A percentile compares a stretch with the other conserved stretches of the same genome.
Conservation (phyloP, 2,888 invertebrate species). For the Ypsolopha sequella region DNA sequence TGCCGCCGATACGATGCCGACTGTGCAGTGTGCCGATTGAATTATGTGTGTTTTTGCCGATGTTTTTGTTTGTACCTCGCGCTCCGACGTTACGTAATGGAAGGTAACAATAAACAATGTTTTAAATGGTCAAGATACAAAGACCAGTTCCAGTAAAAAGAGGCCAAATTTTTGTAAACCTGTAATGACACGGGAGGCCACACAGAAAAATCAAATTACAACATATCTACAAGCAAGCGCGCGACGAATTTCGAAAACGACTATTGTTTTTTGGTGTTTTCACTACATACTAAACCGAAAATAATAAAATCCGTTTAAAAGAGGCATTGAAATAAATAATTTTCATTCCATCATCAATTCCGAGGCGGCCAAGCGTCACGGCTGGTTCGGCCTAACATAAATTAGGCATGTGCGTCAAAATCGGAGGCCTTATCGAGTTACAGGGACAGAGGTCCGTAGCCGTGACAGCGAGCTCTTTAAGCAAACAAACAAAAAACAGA, state of each 20-base stretch:
- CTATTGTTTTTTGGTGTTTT: neutral
- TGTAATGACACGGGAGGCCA: no score
- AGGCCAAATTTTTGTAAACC: neutral
- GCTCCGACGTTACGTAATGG: neutral
- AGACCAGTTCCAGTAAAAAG: neutral
- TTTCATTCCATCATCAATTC: conserved; percentile 53
- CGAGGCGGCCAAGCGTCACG: conserved; percentile 20
- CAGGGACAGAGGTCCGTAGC: conserved; percentile 12
- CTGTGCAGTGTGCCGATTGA: neutral
- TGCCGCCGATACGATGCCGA: conserved; percentile 24
- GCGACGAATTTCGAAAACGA: neutral
- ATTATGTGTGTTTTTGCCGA: conserved; percentile 5
- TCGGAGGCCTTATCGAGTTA: conserved; percentile 36
- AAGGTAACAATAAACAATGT: neutral
- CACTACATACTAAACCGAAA: no score
- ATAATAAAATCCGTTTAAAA: neutral
- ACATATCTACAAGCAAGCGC: no score
- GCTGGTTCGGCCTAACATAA: conserved; percentile 27
- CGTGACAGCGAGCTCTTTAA: conserved; percentile 1
- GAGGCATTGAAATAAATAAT: conserved; percentile 36
- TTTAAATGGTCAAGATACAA: no score
- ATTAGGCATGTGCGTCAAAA: conserved; percentile 41
- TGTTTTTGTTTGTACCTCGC: conserved; percentile 1
- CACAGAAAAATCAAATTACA: no score
- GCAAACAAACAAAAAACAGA: neutral